Evolutionary conservation across 2,113 vertebrate species (phyloP).

Genomic region (Datnioides undecimradiatus): DNA sequence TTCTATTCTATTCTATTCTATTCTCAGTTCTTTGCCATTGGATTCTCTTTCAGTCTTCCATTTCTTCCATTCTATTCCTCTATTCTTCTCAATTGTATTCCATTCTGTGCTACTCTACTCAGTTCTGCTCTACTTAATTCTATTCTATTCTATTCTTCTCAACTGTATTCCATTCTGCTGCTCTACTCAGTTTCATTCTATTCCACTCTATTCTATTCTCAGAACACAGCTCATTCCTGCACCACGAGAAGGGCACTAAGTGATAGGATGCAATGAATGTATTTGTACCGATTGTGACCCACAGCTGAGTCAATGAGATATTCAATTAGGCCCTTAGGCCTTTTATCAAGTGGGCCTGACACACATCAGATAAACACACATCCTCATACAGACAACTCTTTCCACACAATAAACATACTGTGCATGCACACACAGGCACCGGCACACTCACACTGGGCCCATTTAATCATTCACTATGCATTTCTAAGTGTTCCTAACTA

Average conservation of each 20-base stretch:
- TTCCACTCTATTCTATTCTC: neutral
- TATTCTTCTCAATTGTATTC: too few species aligned
- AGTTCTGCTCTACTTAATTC: too few species aligned
- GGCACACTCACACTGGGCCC: neutral
- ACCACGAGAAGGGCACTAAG: conserved; percentile 5
- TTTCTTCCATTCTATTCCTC: too few species aligned
- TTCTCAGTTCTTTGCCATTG: too few species aligned
- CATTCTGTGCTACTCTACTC: too few species aligned
- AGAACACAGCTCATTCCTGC: neutral
- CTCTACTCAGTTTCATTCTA: too few species aligned
- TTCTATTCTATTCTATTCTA: conserved; percentile 3
- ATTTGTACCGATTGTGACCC: conserved; percentile 45
- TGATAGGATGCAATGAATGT: conserved; percentile 57
- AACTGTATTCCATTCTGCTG: too few species aligned
- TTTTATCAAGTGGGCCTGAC: conserved; percentile 57
- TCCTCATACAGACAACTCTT: neutral
- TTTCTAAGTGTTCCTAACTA: conserved; percentile 38
- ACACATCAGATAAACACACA: conserved; percentile 18
- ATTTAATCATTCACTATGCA: conserved; percentile 17
- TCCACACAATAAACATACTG: neutral
- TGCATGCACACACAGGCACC: neutral
- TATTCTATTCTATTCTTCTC: too few species aligned
- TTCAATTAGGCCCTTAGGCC: conserved; percentile 56
- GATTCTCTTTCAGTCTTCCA: too few species aligned
- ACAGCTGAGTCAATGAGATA: conserved; percentile 63